Evolutionary conservation across 2,797 vertebrate genomes (phyloP).

Genomic region (Halcyon smyrnensis): DNA sequence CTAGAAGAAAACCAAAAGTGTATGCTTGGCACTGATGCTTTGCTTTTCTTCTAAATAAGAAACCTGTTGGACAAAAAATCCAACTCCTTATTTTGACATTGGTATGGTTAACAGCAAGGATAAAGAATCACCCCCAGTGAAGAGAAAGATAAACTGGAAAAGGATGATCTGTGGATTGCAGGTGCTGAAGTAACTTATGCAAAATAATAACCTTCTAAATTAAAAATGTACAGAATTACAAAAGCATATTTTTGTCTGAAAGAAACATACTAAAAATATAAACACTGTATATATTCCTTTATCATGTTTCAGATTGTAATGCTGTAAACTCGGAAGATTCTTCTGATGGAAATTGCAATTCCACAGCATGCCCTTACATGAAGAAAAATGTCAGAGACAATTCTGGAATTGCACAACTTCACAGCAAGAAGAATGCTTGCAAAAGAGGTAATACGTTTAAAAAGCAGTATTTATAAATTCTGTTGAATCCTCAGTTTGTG

Average conservation of each 20-base stretch:
- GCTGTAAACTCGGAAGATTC: not conserved
- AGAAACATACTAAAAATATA: not conserved
- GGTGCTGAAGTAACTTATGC: not conserved
- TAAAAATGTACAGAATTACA: not conserved
- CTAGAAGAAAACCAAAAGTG: not conserved
- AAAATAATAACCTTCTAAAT: not conserved
- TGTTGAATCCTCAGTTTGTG: not conserved
- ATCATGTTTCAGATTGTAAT: not conserved
- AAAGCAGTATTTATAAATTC: not conserved
- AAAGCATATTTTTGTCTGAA: not conserved
- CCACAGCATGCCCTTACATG: not conserved
- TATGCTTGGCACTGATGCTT: not conserved
- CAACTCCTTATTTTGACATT: not conserved
- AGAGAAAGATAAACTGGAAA: not conserved
- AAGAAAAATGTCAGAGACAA: not conserved
- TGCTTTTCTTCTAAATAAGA: not conserved
- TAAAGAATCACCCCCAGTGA: not conserved
- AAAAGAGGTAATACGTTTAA: not conserved
- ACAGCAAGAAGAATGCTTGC: not conserved
- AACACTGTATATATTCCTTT: not conserved
- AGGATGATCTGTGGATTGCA: not conserved
- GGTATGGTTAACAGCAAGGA: not conserved
- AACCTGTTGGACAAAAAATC: not conserved
- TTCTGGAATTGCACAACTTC: not conserved
- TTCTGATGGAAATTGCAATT: not conserved